Evolutionary conservation across 2,113 vertebrate species (phyloP).

Genomic region (Struthidea cinerea): DNA sequence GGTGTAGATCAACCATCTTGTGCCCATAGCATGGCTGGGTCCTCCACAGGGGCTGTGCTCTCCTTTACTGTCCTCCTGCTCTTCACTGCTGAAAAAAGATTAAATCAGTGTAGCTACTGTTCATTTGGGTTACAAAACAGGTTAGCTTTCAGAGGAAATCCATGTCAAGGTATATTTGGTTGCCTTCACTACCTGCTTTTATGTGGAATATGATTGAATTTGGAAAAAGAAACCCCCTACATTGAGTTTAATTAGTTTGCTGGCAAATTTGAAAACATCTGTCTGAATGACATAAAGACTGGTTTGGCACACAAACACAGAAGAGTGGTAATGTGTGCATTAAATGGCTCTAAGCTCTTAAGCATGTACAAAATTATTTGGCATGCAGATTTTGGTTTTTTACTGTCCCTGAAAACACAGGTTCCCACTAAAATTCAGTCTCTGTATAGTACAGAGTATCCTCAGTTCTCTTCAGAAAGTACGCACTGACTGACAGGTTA

Average conservation of each 20-base stretch:
- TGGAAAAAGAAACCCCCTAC: not conserved
- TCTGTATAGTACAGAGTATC: not conserved
- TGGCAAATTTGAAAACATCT: not conserved
- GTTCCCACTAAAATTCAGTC: not conserved
- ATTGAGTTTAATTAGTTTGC: not conserved
- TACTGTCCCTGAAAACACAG: not conserved
- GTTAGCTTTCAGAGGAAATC: not conserved
- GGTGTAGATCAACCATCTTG: accelerated
- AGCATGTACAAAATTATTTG: not conserved
- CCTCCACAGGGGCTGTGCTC: accelerated
- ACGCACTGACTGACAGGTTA: not conserved
- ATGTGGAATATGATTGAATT: not conserved
- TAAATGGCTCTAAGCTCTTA: not conserved
- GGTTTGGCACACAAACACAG: not conserved
- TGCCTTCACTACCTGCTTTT: not conserved
- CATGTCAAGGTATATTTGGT: not conserved
- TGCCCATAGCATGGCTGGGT: not conserved
- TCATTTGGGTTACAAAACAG: not conserved
- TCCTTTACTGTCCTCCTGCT: not conserved
- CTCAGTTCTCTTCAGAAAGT: not conserved
- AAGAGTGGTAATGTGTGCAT: not conserved
- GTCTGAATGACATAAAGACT: not conserved
- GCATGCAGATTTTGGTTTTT: not conserved
- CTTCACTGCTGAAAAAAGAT: not conserved
- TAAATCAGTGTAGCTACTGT: not conserved